Conservation (phyloP, 2,888 invertebrate species). For the Ophioninae sp. region DNA sequence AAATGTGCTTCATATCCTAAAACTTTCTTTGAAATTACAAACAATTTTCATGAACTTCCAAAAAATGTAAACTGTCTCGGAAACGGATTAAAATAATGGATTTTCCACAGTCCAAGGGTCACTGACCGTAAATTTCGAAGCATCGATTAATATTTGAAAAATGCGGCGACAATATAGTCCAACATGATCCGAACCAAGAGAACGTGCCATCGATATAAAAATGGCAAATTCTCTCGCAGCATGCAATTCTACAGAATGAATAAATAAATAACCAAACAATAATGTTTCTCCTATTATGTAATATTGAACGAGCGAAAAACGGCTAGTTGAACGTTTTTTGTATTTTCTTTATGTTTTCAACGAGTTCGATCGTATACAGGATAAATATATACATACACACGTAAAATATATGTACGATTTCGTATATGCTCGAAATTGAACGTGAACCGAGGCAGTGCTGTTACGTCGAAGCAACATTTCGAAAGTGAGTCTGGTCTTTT, state of each 20-base stretch:
- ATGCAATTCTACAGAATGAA: slow-evolving; percentile 56
- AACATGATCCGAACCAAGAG: slow-evolving; percentile 8
- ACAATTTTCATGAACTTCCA: no score
- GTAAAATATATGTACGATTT: background rate
- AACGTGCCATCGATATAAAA: slow-evolving; percentile 31
- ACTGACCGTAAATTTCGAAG: no score
- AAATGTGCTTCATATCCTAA: no score
- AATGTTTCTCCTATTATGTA: slow-evolving; percentile 39
- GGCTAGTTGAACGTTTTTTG: slow-evolving; percentile 20
- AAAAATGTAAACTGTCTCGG: no score
- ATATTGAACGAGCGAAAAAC: slow-evolving; percentile 43
- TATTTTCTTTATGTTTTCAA: background rate
- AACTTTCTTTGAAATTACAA: no score
- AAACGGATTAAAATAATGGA: no score
- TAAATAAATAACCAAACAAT: slow-evolving; percentile 20
- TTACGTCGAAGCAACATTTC: slow-evolving; percentile 7
- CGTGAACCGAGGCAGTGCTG: background rate
- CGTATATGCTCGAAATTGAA: background rate
- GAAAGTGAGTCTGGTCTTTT: slow-evolving; percentile 9
- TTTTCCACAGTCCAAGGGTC: no score
- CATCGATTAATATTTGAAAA: background rate
- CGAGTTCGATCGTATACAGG: slow-evolving; percentile 27
- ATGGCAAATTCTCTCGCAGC: slow-evolving; percentile 46
- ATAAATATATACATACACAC: slow-evolving; percentile 12
- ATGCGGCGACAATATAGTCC: slow-evolving; percentile 29